A percentile compares a stretch with the other conserved stretches of the same genome.
Evolutionary conservation across 2,888 invertebrate species (phyloP).

Genomic region (Gymnosoma rotundatum): DNA sequence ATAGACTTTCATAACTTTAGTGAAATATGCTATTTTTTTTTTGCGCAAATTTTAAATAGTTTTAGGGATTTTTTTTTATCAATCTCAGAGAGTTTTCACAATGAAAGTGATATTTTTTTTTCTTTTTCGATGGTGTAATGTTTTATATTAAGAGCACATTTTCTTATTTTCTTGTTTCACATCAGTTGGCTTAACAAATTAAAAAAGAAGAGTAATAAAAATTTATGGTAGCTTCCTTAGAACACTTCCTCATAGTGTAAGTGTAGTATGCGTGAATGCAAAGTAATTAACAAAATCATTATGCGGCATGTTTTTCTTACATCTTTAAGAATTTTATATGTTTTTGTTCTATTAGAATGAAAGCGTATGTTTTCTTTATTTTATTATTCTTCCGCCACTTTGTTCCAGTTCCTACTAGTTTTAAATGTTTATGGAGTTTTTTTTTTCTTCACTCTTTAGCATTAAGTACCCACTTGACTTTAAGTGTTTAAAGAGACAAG

Average conservation of each 20-base stretch:
- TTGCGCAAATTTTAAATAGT: too few relatives aligned
- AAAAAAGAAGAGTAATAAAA: too few relatives aligned
- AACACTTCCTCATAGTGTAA: conserved; percentile 14
- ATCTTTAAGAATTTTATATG: conserved; percentile 20
- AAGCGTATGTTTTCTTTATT: conserved; percentile 71
- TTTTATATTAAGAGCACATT: too few relatives aligned
- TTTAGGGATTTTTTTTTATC: too few relatives aligned
- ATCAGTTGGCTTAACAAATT: too few relatives aligned
- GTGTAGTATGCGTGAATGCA: conserved; percentile 32
- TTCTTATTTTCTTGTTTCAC: too few relatives aligned
- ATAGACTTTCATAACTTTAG: too few relatives aligned
- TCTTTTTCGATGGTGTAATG: too few relatives aligned
- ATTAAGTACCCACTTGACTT: conserved; percentile 51
- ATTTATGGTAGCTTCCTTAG: neutral
- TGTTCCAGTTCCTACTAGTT: conserved; percentile 66
- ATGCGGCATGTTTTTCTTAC: conserved; percentile 61
- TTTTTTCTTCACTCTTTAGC: conserved; percentile 15
- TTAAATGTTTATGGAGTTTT: conserved; percentile 9
- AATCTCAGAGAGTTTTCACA: too few relatives aligned
- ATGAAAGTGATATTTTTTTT: too few relatives aligned
- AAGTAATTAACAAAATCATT: conserved; percentile 65
- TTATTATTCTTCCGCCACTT: conserved; percentile 77
- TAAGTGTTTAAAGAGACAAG: conserved; percentile 16
- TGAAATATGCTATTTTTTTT: too few relatives aligned
- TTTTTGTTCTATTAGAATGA: conserved; percentile 64